A percentile compares a stretch with the other conserved stretches of the same genome.
Conservation (phyloP, 2,888 invertebrate genomes). For the Drosophila fulvimacula region DNA sequence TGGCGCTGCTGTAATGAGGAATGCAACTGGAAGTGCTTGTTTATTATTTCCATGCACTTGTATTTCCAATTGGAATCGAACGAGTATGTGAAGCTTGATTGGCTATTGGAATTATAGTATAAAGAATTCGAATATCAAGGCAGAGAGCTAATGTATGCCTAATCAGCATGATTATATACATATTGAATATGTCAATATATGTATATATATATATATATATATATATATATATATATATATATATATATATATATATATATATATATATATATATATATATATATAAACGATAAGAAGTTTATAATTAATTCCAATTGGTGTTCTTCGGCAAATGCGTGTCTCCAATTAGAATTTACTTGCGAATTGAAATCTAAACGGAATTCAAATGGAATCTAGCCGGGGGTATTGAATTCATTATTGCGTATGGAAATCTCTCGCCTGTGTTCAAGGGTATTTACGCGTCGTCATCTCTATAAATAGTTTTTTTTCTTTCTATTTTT, state of each 20-base stretch:
- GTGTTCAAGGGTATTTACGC: conserved; percentile 13
- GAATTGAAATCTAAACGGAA: neutral
- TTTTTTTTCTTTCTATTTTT: neutral
- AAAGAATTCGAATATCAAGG: neutral
- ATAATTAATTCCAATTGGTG: neutral
- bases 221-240: too few relatives aligned
- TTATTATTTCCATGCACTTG: neutral
- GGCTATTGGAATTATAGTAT: too few relatives aligned
- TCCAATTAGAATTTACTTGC: too few relatives aligned
- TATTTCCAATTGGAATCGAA: neutral
- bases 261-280: neutral
- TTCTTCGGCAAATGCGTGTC: too few relatives aligned
- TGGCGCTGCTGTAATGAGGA: conserved; percentile 20
- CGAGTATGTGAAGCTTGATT: neutral
- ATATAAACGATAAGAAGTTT: neutral
- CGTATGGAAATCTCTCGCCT: neutral
- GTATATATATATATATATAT: neutral
- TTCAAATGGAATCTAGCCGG: too few relatives aligned
- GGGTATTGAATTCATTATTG: neutral
- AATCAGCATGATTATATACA: neutral
- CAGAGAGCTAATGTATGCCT: neutral
- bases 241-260: too few relatives aligned
- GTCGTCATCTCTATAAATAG: neutral
- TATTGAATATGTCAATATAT: too few relatives aligned
- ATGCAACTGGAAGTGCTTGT: conserved; percentile 11